Evolutionary conservation across 2,888 invertebrate genomes (phyloP).

Genomic region (Patella pellucida): DNA sequence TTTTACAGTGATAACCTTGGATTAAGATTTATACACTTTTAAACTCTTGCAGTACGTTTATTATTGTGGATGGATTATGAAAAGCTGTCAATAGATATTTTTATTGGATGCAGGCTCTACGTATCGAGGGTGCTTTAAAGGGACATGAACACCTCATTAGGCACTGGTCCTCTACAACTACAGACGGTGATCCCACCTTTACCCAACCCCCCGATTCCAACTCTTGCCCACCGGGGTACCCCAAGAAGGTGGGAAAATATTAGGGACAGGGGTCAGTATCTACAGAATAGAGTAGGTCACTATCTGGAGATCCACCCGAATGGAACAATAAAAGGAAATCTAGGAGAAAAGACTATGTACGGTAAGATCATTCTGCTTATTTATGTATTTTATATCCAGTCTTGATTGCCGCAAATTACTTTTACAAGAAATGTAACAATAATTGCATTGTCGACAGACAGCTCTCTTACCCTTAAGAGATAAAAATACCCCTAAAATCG

Average conservation of each 20-base stretch:
- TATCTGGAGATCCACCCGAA: constrained; percentile 15
- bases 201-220: constrained; percentile 2
- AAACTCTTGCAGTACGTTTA: no score
- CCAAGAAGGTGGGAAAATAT: background rate
- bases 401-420: no score
- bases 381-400: no score
- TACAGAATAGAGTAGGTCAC: constrained; percentile 16
- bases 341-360: constrained; percentile 16
- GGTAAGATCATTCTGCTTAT: background rate
- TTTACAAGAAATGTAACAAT: no score
- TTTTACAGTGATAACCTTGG: no score
- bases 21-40: no score
- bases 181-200: background rate
- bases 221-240: background rate
- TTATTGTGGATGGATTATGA: no score
- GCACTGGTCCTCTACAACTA: background rate
- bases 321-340: constrained; percentile 14
- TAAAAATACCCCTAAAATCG: no score
- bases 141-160: background rate
- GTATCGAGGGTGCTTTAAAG: constrained; percentile 1
- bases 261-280: background rate
- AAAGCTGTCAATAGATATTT: no score
- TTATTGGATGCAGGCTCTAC: background rate
- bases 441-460: no score
- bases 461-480: no score